Evolutionary conservation across 1,140 invertebrate genomes (phyloP).

Genomic region (Musca domestica): DNA sequence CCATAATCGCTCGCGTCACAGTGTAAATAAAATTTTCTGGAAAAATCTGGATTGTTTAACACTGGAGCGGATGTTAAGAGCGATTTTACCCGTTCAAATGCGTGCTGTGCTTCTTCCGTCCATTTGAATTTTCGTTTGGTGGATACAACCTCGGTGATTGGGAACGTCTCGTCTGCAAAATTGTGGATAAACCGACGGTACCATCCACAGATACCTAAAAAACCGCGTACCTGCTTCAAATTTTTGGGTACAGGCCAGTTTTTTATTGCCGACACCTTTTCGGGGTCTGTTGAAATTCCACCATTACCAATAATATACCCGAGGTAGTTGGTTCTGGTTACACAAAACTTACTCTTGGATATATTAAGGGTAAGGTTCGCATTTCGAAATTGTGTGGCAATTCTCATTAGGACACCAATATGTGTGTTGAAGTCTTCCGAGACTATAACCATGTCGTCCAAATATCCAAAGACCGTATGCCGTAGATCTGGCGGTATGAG

Average conservation of each 20-base stretch:
- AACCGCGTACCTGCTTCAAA: conserved; percentile 40
- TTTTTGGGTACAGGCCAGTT: conserved; percentile 36
- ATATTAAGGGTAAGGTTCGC: conserved; percentile 40
- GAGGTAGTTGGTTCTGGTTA: conserved; percentile 34
- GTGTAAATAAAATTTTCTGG: background rate
- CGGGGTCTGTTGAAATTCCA: conserved; percentile 8
- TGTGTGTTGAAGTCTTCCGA: background rate
- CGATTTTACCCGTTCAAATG: conserved; percentile 1
- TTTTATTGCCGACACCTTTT: conserved; percentile 24
- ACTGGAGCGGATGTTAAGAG: conserved; percentile 3
- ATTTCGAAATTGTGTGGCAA: conserved; percentile 1
- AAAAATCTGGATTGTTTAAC: background rate
- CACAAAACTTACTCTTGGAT: conserved; percentile 33
- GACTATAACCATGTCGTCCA: conserved; percentile 5
- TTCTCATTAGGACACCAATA: background rate
- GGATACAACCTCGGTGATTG: conserved; percentile 11
- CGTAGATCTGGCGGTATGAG: background rate
- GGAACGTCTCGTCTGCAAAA: background rate
- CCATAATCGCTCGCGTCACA: background rate
- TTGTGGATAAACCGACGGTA: conserved; percentile 5
- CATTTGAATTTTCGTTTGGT: conserved; percentile 6
- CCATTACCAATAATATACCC: conserved; percentile 33
- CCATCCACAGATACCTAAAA: conserved; percentile 51
- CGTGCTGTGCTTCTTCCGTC: background rate
- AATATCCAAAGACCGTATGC: conserved; percentile 4